Evolutionary conservation across 2,113 vertebrate species (phyloP), one percentile per base, ranked within the genome.

Genomic region (Solea senegalensis): DNA sequence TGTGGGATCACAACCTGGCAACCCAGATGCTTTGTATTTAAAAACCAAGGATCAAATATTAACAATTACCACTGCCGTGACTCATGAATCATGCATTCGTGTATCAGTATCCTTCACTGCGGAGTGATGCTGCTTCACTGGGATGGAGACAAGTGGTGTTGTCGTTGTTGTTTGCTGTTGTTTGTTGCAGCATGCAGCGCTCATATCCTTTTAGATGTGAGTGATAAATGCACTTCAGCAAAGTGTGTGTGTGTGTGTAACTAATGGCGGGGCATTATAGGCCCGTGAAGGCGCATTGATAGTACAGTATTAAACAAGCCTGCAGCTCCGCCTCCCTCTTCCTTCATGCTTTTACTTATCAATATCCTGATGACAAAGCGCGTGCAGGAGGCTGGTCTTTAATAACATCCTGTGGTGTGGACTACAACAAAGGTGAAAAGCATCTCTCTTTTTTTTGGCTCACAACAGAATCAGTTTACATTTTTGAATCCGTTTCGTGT

Each of bases 181-280:
- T 49, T 69, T 69, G 58, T 34, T 43, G 66, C 44, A 52, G 46
- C 52, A 74, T 12, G 60, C n/a, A 14, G 60, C 43, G 59, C 60
- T 83, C 63, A 69, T 78, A 72, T 76, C 73, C 69, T 64, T 34
- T 50, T 80, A 48, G 54, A 78, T 73, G 66, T 44, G 65, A 74
- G 52, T 79, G 88, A 86, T 86, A 66, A 77, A 81, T 76, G 34
- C 61, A 41, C 59, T 45, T 78, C n/a, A 60, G 69, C 21, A 68
- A 57, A 45, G 65, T 34, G 34, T 34, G 34, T 34, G 34, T 34
- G 34, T 34, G 34, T 15, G 41, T 65, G 11, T 85, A 75, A 85
- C 63, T 82, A 59, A 83, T 75, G 52, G 61, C 27, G 48, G 43
- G 51, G 50, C 66, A 81, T 85, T 75, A 34, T 34, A 82, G 49